Conservation (phyloP, 2,113 vertebrate genomes). For the Tylochromis polylepis region DNA sequence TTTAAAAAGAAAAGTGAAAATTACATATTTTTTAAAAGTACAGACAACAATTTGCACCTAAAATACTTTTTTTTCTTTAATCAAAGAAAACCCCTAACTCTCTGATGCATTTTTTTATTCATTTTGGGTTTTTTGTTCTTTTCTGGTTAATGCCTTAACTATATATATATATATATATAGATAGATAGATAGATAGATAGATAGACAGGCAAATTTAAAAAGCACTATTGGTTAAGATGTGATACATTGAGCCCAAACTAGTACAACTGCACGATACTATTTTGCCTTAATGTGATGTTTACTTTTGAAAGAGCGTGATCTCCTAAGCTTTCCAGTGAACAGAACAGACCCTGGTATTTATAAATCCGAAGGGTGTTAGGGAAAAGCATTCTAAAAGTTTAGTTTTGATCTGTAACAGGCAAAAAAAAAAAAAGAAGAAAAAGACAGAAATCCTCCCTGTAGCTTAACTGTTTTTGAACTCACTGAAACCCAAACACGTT, state of each 20-base stretch:
- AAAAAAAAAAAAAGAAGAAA: neutral
- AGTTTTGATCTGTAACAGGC: neutral
- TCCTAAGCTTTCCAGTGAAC: neutral
- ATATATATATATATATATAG: no score
- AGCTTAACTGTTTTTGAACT: neutral
- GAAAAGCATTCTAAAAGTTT: neutral
- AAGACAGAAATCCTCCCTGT: neutral
- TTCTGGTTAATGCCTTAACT: neutral
- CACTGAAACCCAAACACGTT: neutral
- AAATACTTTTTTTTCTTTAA: neutral
- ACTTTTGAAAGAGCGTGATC: neutral
- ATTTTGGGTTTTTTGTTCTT: neutral
- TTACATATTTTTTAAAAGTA: neutral
- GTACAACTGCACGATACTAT: neutral
- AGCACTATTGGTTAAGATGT: neutral
- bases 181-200: no score
- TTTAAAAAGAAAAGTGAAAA: neutral
- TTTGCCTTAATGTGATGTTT: neutral
- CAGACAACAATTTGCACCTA: neutral
- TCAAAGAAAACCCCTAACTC: neutral
- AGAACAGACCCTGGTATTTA: neutral
- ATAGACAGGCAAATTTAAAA: no score
- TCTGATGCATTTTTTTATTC: neutral
- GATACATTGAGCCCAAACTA: neutral
- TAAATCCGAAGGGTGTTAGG: neutral